phyloP scores from a whole-genome alignment of 2,888 invertebrate species.

The Tachystola acroxantha region DNA sequence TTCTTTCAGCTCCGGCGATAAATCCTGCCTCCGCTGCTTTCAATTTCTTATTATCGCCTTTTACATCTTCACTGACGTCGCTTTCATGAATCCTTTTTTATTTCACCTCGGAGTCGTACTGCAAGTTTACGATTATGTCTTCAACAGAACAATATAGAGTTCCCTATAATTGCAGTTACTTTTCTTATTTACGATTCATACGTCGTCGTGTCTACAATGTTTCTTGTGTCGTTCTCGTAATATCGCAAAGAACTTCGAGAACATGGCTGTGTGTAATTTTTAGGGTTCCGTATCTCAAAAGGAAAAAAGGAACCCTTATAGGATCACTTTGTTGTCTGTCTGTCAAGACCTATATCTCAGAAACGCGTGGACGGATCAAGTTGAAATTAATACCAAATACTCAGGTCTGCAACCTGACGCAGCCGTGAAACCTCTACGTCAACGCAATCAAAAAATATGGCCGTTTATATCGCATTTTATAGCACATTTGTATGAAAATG shows the following conservation, averaged over 20 bases:
- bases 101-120: conserved; percentile 23
- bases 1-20: conserved; percentile 56
- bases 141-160: conserved; percentile 14
- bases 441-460: no score
- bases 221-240: conserved; percentile 38
- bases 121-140: conserved; percentile 21
- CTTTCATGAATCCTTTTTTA: conserved; percentile 40
- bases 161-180: conserved; percentile 1
- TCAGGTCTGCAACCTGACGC: no score
- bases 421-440: no score
- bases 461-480: no score
- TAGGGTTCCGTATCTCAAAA: no score
- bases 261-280: conserved; percentile 50
- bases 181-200: conserved; percentile 13
- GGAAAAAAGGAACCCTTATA: no score
- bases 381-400: no score
- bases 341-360: no score
- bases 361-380: no score
- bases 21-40: conserved; percentile 47
- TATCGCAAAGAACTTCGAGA: conserved; percentile 31
- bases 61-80: conserved; percentile 52
- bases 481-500: no score
- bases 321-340: no score
- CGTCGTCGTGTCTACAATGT: conserved; percentile 34
- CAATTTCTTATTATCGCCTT: conserved; percentile 64